Evolutionary conservation across 2,888 invertebrate genomes (phyloP).

Genomic region (Drosophila meridionalis): DNA sequence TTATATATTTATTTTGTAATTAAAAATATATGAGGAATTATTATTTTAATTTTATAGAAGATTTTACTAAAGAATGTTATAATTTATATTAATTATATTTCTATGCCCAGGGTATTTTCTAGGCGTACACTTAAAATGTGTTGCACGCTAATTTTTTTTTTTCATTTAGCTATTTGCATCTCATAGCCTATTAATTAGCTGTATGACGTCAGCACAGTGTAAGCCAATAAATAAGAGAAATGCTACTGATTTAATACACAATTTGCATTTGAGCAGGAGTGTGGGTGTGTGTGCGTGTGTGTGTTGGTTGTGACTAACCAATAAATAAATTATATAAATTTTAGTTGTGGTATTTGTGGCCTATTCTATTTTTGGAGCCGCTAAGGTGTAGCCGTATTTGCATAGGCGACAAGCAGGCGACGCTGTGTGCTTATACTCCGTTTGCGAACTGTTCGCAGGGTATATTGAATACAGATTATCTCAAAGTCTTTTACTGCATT

Average conservation of each 20-base stretch:
- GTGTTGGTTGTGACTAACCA: conserved; percentile 22
- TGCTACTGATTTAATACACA: conserved; percentile 40
- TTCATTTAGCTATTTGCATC: neutral
- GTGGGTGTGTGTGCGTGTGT: conserved; percentile 14
- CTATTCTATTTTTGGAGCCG: conserved; percentile 17
- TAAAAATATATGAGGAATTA: neutral
- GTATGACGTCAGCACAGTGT: conserved; percentile 27
- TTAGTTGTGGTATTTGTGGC: conserved; percentile 22
- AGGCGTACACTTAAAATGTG: neutral
- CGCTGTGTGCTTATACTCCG: conserved; percentile 1
- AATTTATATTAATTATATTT: no score
- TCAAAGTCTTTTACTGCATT: no score
- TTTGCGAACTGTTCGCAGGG: neutral
- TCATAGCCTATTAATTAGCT: conserved; percentile 14
- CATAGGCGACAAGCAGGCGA: conserved; percentile 42
- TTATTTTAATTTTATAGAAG: no score
- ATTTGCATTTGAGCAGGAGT: conserved; percentile 19
- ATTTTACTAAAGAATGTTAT: no score
- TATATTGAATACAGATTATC: neutral
- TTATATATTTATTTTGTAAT: no score
- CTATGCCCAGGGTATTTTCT: neutral
- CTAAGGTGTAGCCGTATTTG: conserved; percentile 41
- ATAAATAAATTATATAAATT: conserved; percentile 44
- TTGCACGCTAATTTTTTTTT: neutral
- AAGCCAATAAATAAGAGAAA: conserved; percentile 44